Evolutionary conservation across 2,888 invertebrate species (phyloP), one percentile per base, ranked within the genome.

Genomic region (Acanthosepion esculentum): DNA sequence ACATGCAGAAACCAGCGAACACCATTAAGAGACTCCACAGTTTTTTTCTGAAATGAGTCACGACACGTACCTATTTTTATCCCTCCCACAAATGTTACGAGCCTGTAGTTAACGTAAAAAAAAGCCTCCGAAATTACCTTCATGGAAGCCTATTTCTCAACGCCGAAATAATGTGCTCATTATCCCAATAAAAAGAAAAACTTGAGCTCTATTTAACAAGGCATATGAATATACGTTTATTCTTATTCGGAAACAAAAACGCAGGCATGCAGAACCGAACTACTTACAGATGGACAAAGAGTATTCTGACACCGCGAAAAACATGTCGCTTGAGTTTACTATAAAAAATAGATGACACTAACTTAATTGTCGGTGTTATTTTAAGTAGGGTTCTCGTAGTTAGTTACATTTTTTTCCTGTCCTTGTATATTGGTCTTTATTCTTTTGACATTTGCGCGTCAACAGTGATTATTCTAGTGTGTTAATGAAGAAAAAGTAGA

Each of bases 151-250:
- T n/a, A 78, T 23, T 59, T 78, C n/a, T 33, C 78, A 15, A n/a
- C 78, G 18, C 78, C 33, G 78, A n/a, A 78, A 78, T 78, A 78
- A 78, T 78, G n/a, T n/a, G 3, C 3, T 8, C n/a, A 78, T 78
- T 78, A n/a, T 78, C 78, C 15, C 78, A 33, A n/a, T 26, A n/a
- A 78, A 78, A n/a, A n/a, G 33, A n/a, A 78, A 33, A 78, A 78
- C 78, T n/a, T 78, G 78, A 78, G 78, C 78, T 78, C 78, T 78
- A 78, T 78, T 78, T 78, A 78, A 78, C 78, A 78, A 78, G n/a
- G 78, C n/a, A 33, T 78, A 78, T 78, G 33, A n/a, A 78, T 78
- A 78, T 18, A 78, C n/a, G n/a, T n/a, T n/a, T 78, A n/a, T 78
- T 78, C 78, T 78, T n/a, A 33, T 78, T 78, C 78, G 78, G 78